Base-by-base conservation (phyloP, 2,113 vertebrate species). In the Gambusia affinis region DNA sequence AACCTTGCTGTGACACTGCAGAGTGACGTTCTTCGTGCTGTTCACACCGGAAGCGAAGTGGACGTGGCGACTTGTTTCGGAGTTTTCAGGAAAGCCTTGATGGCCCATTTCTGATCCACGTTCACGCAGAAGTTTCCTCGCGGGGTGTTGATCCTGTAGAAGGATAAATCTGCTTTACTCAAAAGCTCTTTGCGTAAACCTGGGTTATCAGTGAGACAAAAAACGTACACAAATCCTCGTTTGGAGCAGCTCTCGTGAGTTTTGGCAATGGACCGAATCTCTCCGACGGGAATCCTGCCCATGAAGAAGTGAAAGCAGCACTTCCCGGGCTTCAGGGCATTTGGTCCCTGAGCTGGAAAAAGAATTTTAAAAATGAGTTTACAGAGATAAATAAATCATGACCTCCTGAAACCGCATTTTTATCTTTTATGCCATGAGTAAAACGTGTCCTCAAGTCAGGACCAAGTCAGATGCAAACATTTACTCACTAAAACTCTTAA, bases 161-260 rank as follows among this genome's bases (percentile, higher is more conserved):
- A 29, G 67, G 0, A 67, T 28, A 4, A 35, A 10, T 31, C 66
- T 39, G 31, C 39, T 33, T 29, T 28, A 31, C 11, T 39, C 5
- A 15, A 15, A 70, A 22, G 22, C 15, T 35, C 19, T 57, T 33
- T 27, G 12, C 35, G 4, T 27, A 1, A 5, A 37, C 22, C 19
- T 24, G 33, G 0, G 27, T 35, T 37, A 39, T 33, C 65, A 6
- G 15, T 47, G 15, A 70, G 64, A 2, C 1, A 22, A 3, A n/a
- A 47, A 1, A 68, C 76, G 1, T 63, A 79, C 70, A 79, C 64
- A 30, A 67, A 68, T 17, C 29, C 70, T 0, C 28, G 10, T 19
- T 8, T 30, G 0, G 0, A 35, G 33, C 64, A 79, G 12, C 4
- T 0, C n/a, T 4, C 7, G 17, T 42, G 60, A 19, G 70, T 73